Percentiles rank a stretch among this genome's conserved stretches.
phyloP scores from a whole-genome alignment of 2,888 invertebrate species.

The Onchidella celtica region DNA sequence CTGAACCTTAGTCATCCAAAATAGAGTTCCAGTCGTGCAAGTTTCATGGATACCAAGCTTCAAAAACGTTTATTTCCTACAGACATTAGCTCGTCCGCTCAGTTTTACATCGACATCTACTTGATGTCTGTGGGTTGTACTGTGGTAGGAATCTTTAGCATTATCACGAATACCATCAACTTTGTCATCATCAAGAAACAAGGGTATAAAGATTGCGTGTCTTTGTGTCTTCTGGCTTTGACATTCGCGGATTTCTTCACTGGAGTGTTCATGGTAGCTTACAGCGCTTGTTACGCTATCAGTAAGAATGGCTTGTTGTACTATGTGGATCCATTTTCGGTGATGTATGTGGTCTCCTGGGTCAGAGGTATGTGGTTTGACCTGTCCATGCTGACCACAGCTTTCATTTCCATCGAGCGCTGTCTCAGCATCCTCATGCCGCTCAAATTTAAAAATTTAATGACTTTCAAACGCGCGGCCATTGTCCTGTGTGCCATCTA shows the following conservation, averaged over 20 bases:
- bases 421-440: constrained; percentile 18
- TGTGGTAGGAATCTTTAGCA: not conserved
- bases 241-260: constrained; percentile 30
- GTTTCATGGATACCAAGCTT: no score
- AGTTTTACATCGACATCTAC: constrained; percentile 21
- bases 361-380: constrained; percentile 10
- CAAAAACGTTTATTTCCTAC: no score
- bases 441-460: constrained; percentile 10
- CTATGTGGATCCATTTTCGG: constrained; percentile 13
- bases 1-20: no score
- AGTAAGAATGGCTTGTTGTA: not conserved
- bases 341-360: not conserved
- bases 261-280: not conserved
- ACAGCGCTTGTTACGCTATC: not conserved
- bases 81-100: constrained; percentile 3
- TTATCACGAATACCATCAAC: constrained; percentile 19
- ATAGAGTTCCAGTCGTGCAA: no score
- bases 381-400: constrained; percentile 24
- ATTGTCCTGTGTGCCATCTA: not conserved
- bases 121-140: not conserved
- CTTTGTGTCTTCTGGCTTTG: constrained; percentile 14
- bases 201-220: constrained; percentile 26
- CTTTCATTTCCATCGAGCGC: constrained; percentile 24
- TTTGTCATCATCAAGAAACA: not conserved
- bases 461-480: not conserved